Conservation (phyloP, 2,113 vertebrate species). For the Gopherus evgoodei region DNA sequence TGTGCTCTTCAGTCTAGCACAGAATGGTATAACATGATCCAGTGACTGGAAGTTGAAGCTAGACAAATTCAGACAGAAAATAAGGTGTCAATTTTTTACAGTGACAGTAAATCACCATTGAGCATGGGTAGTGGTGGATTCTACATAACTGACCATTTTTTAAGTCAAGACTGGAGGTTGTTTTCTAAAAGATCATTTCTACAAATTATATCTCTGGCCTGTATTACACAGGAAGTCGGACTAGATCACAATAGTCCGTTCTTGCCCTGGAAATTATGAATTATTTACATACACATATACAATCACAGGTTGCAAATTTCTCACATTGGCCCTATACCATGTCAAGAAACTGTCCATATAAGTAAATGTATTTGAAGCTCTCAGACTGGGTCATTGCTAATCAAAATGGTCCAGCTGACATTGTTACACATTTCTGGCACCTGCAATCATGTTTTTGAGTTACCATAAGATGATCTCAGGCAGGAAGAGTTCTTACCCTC, state of each 20-base stretch:
- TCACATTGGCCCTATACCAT: neutral
- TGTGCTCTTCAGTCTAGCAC: neutral
- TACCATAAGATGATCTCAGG: neutral
- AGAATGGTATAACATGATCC: neutral
- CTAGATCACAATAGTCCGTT: neutral
- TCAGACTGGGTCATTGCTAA: neutral
- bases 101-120: neutral
- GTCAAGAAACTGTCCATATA: neutral
- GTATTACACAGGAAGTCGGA: neutral
- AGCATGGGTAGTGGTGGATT: neutral
- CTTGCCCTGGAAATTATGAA: neutral
- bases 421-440: neutral
- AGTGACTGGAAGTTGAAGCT: neutral
- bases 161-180: neutral
- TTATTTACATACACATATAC: neutral
- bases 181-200: neutral
- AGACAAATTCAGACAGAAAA: neutral
- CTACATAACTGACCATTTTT: neutral
- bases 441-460: neutral
- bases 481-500: neutral
- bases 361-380: neutral
- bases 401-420: neutral
- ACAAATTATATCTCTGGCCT: neutral
- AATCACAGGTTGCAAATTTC: neutral
- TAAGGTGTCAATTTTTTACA: neutral